Evolutionary conservation across 2,113 vertebrate species (phyloP).

Genomic region (Urocolius indicus): DNA sequence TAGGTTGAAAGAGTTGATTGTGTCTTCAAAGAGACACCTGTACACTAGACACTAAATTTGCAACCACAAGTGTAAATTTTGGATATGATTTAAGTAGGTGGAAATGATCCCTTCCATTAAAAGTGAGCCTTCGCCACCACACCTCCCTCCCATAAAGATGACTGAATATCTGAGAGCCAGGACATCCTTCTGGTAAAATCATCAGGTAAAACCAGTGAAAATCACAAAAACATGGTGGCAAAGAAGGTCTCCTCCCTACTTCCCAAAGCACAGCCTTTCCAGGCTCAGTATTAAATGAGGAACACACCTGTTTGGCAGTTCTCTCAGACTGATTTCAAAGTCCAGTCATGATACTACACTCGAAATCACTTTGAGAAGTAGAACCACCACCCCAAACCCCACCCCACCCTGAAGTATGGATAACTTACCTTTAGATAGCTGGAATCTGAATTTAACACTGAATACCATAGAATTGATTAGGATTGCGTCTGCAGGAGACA

Average conservation of each 20-base stretch:
- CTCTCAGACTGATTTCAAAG: neutral
- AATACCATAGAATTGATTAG: neutral
- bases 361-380: neutral
- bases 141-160: fast-evolving
- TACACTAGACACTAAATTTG: neutral
- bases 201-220: neutral
- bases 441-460: neutral
- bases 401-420: neutral
- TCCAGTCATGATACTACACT: neutral
- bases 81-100: neutral
- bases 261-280: neutral
- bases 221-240: neutral
- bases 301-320: neutral
- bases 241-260: neutral
- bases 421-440: neutral
- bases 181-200: neutral
- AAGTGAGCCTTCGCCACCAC: neutral
- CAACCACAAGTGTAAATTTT: neutral
- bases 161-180: neutral
- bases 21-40: neutral
- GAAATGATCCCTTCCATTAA: neutral
- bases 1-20: neutral
- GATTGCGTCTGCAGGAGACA: neutral
- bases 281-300: neutral
- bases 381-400: too few relatives aligned